A percentile compares a stretch with the other conserved stretches of the same genome.
phyloP scores from a whole-genome alignment of 2,888 invertebrate genomes.

The Patella pellucida region DNA sequence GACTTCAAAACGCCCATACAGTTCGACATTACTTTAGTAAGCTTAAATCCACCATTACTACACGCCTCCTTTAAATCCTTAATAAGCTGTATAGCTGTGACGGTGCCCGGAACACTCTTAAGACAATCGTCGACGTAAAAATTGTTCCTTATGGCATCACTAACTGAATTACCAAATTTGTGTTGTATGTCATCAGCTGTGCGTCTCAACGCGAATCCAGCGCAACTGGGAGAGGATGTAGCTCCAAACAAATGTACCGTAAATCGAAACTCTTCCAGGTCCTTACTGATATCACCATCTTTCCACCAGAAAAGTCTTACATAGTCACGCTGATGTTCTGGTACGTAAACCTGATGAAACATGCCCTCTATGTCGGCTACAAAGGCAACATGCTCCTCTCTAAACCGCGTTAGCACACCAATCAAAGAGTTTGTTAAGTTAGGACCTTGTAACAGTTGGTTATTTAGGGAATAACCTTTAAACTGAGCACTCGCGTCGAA shows the following conservation, averaged over 20 bases:
- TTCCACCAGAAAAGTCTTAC: conserved; percentile 37
- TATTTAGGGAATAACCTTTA: conserved; percentile 12
- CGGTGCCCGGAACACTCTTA: not conserved
- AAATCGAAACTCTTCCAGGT: conserved; percentile 23
- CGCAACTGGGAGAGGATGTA: conserved; percentile 31
- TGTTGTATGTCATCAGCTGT: not conserved
- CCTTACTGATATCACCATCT: conserved; percentile 6
- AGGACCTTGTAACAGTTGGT: conserved; percentile 22
- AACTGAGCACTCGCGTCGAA: conserved; percentile 20
- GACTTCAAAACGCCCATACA: not conserved
- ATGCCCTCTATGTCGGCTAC: conserved; percentile 26
- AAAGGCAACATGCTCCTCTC: conserved; percentile 15
- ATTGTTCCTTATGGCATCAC: not conserved
- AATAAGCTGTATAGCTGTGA: not conserved
- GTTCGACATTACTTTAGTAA: conserved; percentile 4
- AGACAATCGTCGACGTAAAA: conserved; percentile 19
- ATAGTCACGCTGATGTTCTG: conserved; percentile 25
- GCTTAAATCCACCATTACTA: not conserved
- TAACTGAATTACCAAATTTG: not conserved
- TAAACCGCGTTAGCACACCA: conserved; percentile 19
- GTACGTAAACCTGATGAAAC: conserved; percentile 24
- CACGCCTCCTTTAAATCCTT: not conserved
- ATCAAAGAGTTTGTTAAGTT: conserved; percentile 22
- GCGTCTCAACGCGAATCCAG: not conserved
- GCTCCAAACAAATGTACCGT: conserved; percentile 34